phyloP scores from a whole-genome alignment of 1,140 invertebrate species.

The Cheumatopsyche charites region DNA sequence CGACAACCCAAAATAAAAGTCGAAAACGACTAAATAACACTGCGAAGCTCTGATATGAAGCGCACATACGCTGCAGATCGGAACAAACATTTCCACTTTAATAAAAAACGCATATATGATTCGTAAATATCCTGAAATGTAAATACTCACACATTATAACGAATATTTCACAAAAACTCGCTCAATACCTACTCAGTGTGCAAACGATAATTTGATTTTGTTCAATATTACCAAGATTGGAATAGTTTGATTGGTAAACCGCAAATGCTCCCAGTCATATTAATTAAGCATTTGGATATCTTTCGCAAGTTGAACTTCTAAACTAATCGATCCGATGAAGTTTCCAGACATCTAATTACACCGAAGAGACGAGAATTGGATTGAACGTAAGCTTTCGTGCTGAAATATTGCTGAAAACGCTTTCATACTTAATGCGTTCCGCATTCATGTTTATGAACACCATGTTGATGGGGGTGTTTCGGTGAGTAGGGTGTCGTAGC shows the following conservation, averaged over 20 bases:
- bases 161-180: not conserved
- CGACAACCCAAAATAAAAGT: slow-evolving; percentile 7
- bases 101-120: not conserved
- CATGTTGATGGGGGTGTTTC: not conserved
- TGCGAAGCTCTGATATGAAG: not conserved
- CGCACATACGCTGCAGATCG: not conserved
- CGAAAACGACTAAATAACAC: slow-evolving; percentile 12
- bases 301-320: too few relatives aligned
- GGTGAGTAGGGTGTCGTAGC: not conserved
- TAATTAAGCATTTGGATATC: too few relatives aligned
- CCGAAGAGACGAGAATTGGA: not conserved
- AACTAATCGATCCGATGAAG: not conserved
- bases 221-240: too few relatives aligned
- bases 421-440: not conserved
- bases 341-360: not conserved
- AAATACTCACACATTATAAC: not conserved
- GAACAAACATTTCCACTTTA: not conserved
- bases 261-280: not conserved
- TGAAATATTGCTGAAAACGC: not conserved
- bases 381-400: not conserved
- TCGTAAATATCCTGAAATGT: too few relatives aligned
- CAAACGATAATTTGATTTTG: not conserved
- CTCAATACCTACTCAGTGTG: not conserved
- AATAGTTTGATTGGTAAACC: not conserved
- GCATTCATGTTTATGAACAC: not conserved